Evolutionary conservation across 2,888 invertebrate genomes (phyloP), one percentile per base, ranked within the genome.

Genomic region (Tromatobia lineatoria): DNA sequence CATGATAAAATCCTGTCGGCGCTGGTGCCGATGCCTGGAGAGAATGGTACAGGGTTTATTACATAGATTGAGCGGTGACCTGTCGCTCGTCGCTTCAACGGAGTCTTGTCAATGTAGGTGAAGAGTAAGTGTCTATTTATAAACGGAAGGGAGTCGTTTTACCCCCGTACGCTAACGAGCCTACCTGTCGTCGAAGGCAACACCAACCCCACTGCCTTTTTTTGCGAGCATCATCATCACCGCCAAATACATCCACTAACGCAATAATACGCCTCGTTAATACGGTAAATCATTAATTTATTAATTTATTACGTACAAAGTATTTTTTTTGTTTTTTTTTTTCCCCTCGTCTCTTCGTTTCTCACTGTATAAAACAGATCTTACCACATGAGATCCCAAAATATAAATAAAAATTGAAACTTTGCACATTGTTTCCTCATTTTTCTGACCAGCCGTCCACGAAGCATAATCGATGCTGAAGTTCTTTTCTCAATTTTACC

Each of bases 61-160:
- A 89, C 88, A 88, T 87, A 90, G 90, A 92, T 92, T 92, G 92
- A 93, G 88, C 92, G 94, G 94, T 94, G 94, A 94, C 95, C 94
- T 89, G 92, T 94, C 89, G 94, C 94, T 83, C 92, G 93, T 88
- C 92, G 94, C 88, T 93, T 94, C 87, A 93, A 93, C 89, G 93
- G 93, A 88, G 93, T 93, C 86, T 92, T 94, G 90, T 90, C 91
- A 93, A 91, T 92, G 91, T 92, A 91, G 91, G 91, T 92, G 90
- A 93, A 93, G 92, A 92, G 92, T 92, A 92, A 92, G 90, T 87
- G 88, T 90, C 92, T 93, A 93, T 93, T 93, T 91, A 93, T 93
- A 93, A 91, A 89, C 81, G 79, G 87, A 85, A 80, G 88, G 88
- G 88, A 87, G 85, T 86, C 50, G 82, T 83, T 83, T 67, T 87